Evolutionary conservation across 1,140 invertebrate genomes (phyloP), one percentile per base, ranked within the genome.

Genomic region (Diprion similis): DNA sequence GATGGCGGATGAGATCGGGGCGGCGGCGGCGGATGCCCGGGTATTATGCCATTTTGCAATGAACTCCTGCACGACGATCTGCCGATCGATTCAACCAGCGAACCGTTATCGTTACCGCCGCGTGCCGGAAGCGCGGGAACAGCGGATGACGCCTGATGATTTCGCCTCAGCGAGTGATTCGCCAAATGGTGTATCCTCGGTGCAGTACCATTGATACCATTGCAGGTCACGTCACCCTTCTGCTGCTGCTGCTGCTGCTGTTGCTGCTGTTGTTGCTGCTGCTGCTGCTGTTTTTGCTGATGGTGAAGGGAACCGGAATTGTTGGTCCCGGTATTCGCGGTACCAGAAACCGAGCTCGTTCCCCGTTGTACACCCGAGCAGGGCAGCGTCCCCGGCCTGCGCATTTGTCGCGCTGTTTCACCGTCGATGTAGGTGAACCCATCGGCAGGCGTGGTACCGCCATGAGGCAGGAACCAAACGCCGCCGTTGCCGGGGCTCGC

Each of bases 391-490:
- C 85, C 85, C 75, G 85, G 83, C 71, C 85, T 86, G 78, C 86
- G 84, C 84, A 87, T 85, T 69, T 87, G 84, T 72, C 85, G 85
- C 75, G 82, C 84, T 59, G 90, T 89, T 75, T 92, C 92, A 72
- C 93, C 92, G 80, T 91, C 89, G 77, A 93, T 92, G 89, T 94
- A 94, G 73, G 93, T 93, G 88, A 94, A 94, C 59, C 93, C 93
- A 82, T 92, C 92, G 78, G 91, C 92, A 82, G 92, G 90, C 77
- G 92, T 90, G 71, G 92, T 93, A 81, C 92, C 92, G 81, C 91
- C 89, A 76, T 86, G 88, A 46, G 86, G 88, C 75, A 87, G 74
- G 72, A 88, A 86, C 86, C 88, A 87, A 64, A 87, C 85, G 70
- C 86, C 90, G 83, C 89, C 89, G 80, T 89, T 89, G 80, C 89